Evolutionary conservation across 2,888 invertebrate genomes (phyloP).

Genomic region (Mythimna vitellina): DNA sequence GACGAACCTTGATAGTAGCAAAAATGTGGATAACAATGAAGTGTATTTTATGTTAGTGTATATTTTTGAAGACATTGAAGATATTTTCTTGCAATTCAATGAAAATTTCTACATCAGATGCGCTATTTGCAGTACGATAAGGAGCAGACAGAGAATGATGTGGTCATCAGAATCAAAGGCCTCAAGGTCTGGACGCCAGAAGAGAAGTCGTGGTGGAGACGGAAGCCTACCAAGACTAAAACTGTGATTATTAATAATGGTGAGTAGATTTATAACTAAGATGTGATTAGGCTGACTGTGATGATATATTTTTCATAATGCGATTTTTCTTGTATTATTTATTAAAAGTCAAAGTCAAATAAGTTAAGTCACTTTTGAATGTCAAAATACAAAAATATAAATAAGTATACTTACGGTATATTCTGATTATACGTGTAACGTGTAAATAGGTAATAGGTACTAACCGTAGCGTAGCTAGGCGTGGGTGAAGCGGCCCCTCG

Average conservation of each 20-base stretch:
- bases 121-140: conserved; percentile 31
- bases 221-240: conserved; percentile 73
- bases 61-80: not conserved
- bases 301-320: not conserved
- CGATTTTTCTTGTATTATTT: not conserved
- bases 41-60: not conserved
- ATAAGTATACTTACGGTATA: too few species aligned
- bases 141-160: conserved; percentile 53
- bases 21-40: not conserved
- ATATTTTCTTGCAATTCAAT: not conserved
- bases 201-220: conserved; percentile 82
- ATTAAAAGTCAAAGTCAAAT: not conserved
- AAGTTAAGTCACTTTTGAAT: not conserved
- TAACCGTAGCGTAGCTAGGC: too few species aligned
- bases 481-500: too few species aligned
- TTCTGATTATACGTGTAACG: too few species aligned
- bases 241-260: conserved; percentile 79
- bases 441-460: too few species aligned
- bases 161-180: conserved; percentile 72
- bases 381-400: too few species aligned
- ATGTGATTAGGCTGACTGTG: not conserved
- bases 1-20: too few species aligned
- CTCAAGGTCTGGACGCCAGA: conserved; percentile 83
- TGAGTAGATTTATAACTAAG: conserved; percentile 51
- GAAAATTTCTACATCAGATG: too few species aligned